Base-by-base conservation (phyloP, 2,888 invertebrate genomes). In the Caenorhabditis zanzibari region DNA sequence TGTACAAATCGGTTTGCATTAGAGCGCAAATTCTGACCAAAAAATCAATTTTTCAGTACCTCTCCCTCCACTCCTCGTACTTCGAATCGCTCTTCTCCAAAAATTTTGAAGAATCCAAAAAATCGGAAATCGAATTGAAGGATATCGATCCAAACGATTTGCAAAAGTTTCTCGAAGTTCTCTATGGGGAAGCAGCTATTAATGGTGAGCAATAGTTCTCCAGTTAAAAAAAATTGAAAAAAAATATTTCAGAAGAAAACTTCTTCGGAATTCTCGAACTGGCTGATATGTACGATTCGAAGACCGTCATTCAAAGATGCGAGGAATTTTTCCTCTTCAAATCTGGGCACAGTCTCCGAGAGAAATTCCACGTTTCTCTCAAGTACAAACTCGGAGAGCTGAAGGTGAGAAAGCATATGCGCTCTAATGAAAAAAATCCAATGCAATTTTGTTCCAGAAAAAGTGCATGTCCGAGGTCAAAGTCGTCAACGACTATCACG, bases 241-340 rank as follows among this genome's bases (percentile, higher is more conserved):
- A 54, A 26, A 5, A 19, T 49, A 22, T 49, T 49, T 22, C 41
- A 69, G 69, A 56, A 0, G 10, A 56, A 1, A 56, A 12, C 16
- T 38, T 56, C 9, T 24, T 26, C 7, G 56, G 19, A n/a, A n/a
- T 69, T 16, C 54, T 69, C 3, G 10, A 41, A n/a, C 7, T 69
- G 16, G 56, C 69, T 12, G 35, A 52, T 2, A 54, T 38, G 41
- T 69, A 56, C 54, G 56, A 69, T 41, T 16, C 56, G 0, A 28
- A 38, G n/a, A 9, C 10, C 7, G 56, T 14, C 6, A n/a, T 19
- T 32, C 4, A 32, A 4, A 32, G 32, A 32, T 32, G 32, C 32
- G 5, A 32, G 7, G 32, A 32, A 32, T 32, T 32, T 32, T 32
- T 32, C 5, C 4, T 32, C 32, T 32, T 6, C 32, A 4, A 7